Base-by-base conservation (phyloP, 2,113 vertebrate species). In the Sander lucioperca region DNA sequence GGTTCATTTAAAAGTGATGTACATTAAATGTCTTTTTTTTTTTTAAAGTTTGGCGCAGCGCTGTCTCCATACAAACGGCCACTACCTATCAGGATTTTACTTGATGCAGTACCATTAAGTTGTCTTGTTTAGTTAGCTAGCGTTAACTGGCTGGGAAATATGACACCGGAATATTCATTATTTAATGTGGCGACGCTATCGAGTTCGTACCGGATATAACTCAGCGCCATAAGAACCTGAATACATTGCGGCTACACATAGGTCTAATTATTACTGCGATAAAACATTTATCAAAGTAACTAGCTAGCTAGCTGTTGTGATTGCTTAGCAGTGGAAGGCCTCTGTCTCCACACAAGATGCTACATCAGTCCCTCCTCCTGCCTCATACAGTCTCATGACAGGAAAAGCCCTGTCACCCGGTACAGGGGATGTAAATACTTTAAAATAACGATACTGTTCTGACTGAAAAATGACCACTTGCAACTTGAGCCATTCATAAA, bases 381-480 rank as follows among this genome's bases (percentile, higher is more conserved):
- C 82, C 86, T 89, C 93, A 77, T 88, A 80, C 79, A 66, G 91
- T 95, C 95, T 92, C 88, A 93, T 95, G 95, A 95, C 94, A 81
- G 56, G 68, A 66, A 75, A 62, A 85, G 85, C 86, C 64, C 83
- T 51, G 80, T 80, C 88, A 88, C 68, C 62, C 27, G 69, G 3
- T 53, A 3, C 77, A 6, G 4, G 4, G 11, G 1, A 74, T 30
- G 9, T 25, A 71, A 64, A 69, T 23, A 25, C 27, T 15, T 1
- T 3, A 3, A 79, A 25, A 65, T 5, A 65, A 61, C 30, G 5
- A 27, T 1, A n/a, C 14, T 19, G 4, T 7, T 54, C 8, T 12
- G 4, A 2, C 1, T 54, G 10, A 23, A 66, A 70, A 23, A 25
- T 6, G 0, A 45, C 1, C 6, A 30, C 3, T 57, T 43, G 1